phyloP scores from a whole-genome alignment of 2,888 invertebrate species.

The Toxonevra muliebris region DNA sequence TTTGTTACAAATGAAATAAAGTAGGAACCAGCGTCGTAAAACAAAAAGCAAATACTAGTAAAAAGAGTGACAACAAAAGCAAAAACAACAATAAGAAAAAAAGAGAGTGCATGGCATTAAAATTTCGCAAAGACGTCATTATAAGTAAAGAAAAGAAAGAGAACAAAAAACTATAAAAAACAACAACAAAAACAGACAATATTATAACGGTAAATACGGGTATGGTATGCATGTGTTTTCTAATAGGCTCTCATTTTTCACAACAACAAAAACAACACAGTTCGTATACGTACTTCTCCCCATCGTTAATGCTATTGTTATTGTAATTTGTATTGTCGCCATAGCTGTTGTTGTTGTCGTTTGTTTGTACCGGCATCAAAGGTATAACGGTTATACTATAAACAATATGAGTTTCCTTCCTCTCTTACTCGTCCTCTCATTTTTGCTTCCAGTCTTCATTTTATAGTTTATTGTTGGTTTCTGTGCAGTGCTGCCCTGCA shows the following conservation, averaged over 20 bases:
- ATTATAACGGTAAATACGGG: slow-evolving; percentile 17
- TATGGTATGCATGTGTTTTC: background rate
- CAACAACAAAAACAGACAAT: slow-evolving; percentile 22
- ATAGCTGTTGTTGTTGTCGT: slow-evolving; percentile 31
- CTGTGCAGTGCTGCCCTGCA: background rate
- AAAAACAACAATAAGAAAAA: too few species aligned
- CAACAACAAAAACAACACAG: too few species aligned
- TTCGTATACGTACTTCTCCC: background rate
- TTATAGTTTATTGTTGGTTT: background rate
- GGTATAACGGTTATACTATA: slow-evolving; percentile 10
- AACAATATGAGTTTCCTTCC: background rate
- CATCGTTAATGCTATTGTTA: slow-evolving; percentile 21
- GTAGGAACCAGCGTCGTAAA: background rate
- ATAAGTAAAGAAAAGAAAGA: slow-evolving; percentile 24
- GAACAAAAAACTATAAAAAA: slow-evolving; percentile 34
- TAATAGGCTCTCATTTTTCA: too few species aligned
- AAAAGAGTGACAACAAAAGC: too few species aligned
- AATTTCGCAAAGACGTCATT: too few species aligned
- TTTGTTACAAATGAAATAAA: slow-evolving; percentile 6
- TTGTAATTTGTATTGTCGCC: slow-evolving; percentile 29
- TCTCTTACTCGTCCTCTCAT: too few species aligned
- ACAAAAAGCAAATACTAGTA: too few species aligned
- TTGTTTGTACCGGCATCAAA: slow-evolving; percentile 23
- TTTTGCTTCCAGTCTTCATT: background rate
- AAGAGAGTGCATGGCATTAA: background rate